A percentile compares a stretch with the other conserved stretches of the same genome.
These are phyloP conservation scores for Frankliniella fusca DNA, from an alignment of 2,888 invertebrate species.

Conservation along the genomic window DNA sequence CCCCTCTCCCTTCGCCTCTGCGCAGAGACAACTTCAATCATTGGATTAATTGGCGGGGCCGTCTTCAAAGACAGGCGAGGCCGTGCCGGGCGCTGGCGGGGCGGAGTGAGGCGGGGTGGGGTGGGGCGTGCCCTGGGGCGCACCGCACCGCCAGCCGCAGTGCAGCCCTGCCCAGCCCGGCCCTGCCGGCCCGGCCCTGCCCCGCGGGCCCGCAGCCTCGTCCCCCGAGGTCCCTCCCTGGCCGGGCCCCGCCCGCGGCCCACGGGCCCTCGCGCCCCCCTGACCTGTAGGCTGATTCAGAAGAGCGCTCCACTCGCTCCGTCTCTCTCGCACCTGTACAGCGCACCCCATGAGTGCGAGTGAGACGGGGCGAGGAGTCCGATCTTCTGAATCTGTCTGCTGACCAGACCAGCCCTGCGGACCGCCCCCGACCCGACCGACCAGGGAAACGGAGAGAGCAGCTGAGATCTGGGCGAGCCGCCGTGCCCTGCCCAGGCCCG, in stretches of 20 bases:
- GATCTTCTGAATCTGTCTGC: too few relatives aligned
- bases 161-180: neutral
- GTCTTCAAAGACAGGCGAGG: slow-evolving; percentile 1
- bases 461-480: too few relatives aligned
- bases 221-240: neutral
- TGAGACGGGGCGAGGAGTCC: too few relatives aligned
- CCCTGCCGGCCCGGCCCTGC: neutral
- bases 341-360: too few relatives aligned
- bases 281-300: too few relatives aligned
- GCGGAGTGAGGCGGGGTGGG: neutral
- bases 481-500: too few relatives aligned
- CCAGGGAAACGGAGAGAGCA: neutral
- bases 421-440: neutral
- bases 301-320: too few relatives aligned
- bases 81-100: neutral
- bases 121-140: neutral
- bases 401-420: neutral
- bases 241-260: neutral
- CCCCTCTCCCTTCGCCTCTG: neutral
- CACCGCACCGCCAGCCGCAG: neutral
- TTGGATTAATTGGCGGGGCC: slow-evolving; percentile 21
- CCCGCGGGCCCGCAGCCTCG: neutral
- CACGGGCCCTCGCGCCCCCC: neutral
- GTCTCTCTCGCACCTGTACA: too few relatives aligned
- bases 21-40: slow-evolving; percentile 15